A percentile compares a stretch with the other conserved stretches of the same genome.
These are phyloP conservation scores for Dolichopus griseipennis DNA, from an alignment of 2,888 invertebrate species.

Conservation along the genomic window DNA sequence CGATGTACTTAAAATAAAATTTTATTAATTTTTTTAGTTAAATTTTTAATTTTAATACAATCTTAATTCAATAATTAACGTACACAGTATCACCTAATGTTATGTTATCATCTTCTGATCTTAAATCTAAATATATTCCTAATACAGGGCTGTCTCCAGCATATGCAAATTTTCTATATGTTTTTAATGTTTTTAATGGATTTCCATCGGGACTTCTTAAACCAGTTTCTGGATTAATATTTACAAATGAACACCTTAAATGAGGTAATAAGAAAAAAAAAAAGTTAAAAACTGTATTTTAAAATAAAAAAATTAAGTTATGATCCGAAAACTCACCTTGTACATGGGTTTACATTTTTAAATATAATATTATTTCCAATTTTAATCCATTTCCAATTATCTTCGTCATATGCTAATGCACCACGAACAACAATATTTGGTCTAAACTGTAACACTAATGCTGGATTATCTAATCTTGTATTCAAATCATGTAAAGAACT, in stretches of 20 bases:
- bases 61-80: conserved; percentile 29
- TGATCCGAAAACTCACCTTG: conserved; percentile 31
- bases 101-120: conserved; percentile 34
- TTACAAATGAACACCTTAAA: conserved; percentile 56
- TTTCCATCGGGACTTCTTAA: conserved; percentile 49
- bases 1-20: too few species aligned
- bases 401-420: conserved; percentile 52
- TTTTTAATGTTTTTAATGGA: conserved; percentile 56
- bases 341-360: conserved; percentile 56
- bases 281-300: conserved; percentile 8
- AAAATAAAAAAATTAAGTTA: conserved; percentile 8
- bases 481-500: conserved; percentile 58
- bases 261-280: background rate
- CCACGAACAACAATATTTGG: conserved; percentile 59
- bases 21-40: too few species aligned
- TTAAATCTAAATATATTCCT: conserved; percentile 45
- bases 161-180: conserved; percentile 43
- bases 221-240: conserved; percentile 59
- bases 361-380: conserved; percentile 54
- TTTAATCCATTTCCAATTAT: conserved; percentile 57
- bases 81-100: conserved; percentile 45
- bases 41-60: background rate
- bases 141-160: conserved; percentile 42
- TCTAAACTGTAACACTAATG: conserved; percentile 51
- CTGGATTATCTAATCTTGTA: conserved; percentile 46